Percentiles rank a stretch among this genome's conserved stretches.
Conservation (phyloP, 37 sponge, comb jelly and placozoan genomes). For the Theonella swinhoei region DNA sequence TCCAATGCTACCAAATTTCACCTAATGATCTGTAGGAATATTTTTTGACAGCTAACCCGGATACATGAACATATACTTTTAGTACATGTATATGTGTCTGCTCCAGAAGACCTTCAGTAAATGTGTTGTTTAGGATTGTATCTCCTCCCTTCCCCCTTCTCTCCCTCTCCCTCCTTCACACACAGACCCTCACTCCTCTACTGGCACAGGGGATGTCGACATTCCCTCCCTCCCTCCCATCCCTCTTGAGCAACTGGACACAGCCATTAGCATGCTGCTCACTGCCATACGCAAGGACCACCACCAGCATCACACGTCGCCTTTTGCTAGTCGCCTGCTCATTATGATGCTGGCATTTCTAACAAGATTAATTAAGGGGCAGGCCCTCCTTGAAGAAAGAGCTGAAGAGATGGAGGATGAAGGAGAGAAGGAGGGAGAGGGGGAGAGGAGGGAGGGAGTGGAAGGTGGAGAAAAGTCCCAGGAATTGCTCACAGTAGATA, state of each 20-base stretch:
- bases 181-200: no score
- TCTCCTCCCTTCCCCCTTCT: neutral
- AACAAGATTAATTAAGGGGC: conserved; percentile 44
- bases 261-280: conserved; percentile 16
- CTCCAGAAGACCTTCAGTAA: no score
- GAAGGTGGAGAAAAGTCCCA: neutral
- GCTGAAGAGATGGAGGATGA: neutral
- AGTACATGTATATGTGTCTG: neutral
- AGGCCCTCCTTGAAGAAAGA: conserved; percentile 27
- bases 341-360: conserved; percentile 73
- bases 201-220: no score
- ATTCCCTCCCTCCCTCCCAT: conserved; percentile 56
- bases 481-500: neutral
- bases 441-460: neutral
- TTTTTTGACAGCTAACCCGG: neutral
- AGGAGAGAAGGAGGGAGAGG: neutral
- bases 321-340: conserved; percentile 81
- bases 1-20: no score
- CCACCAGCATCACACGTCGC: conserved; percentile 42
- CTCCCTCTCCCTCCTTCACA: neutral
- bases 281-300: conserved; percentile 21
- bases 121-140: no score
- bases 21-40: neutral
- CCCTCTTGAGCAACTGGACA: conserved; percentile 56
- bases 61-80: neutral